Conservation (phyloP, 2,888 invertebrate genomes). For the Tenthredo distinguenda region DNA sequence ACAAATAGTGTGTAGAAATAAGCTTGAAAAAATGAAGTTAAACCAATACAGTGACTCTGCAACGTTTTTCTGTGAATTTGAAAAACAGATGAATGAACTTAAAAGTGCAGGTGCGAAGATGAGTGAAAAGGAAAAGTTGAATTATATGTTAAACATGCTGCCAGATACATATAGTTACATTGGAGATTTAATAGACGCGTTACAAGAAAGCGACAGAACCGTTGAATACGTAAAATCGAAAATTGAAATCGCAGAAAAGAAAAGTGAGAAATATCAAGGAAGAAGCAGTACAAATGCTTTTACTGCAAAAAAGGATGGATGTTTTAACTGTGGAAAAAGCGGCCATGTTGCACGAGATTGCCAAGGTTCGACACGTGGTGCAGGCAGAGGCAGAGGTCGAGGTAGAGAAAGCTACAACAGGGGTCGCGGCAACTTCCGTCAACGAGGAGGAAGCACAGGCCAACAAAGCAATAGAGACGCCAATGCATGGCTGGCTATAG, state of each 20-base stretch:
- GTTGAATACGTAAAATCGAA: conserved; percentile 60
- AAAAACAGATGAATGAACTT: conserved; percentile 58
- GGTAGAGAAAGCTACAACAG: conserved; percentile 30
- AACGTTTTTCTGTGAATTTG: conserved; percentile 57
- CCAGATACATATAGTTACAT: conserved; percentile 58
- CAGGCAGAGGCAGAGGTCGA: conserved; percentile 2
- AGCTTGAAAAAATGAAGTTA: conserved; percentile 55
- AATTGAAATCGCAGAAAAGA: conserved; percentile 48
- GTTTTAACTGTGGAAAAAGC: conserved; percentile 52
- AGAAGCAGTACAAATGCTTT: conserved; percentile 27
- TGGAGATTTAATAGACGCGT: conserved; percentile 57
- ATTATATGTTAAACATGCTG: conserved; percentile 59
- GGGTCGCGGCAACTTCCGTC: not conserved
- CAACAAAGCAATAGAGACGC: too few relatives aligned
- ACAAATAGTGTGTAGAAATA: conserved; percentile 56
- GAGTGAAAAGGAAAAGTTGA: conserved; percentile 59
- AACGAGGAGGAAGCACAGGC: conserved; percentile 29
- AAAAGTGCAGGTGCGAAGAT: conserved; percentile 58
- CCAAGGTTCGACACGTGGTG: conserved; percentile 10
- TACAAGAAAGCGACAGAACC: conserved; percentile 54
- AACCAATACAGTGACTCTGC: conserved; percentile 44
- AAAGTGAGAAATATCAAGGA: too few relatives aligned
- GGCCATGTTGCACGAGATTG: conserved; percentile 57
- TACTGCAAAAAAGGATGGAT: not conserved
- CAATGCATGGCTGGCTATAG: too few relatives aligned